Evolutionary conservation across 2,888 invertebrate genomes (phyloP).

Genomic region (Phoenoteleia sp.): DNA sequence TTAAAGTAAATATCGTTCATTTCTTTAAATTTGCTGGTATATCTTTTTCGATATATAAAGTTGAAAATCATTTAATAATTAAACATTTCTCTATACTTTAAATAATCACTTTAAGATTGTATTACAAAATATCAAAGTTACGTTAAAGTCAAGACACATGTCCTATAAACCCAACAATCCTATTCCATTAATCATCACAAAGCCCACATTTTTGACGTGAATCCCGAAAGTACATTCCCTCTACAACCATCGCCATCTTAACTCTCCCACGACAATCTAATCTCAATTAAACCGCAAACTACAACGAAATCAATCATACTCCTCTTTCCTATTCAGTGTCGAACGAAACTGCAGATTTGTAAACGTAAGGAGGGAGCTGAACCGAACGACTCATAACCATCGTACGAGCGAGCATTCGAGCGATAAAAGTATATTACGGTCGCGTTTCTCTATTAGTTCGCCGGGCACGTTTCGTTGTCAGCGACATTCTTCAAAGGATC

Average conservation of each 20-base stretch:
- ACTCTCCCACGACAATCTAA: not conserved
- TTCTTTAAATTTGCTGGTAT: no score
- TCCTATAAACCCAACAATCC: not conserved
- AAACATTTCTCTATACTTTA: no score
- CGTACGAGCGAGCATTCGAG: conserved; percentile 43
- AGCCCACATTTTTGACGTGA: not conserved
- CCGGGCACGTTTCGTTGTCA: conserved; percentile 72
- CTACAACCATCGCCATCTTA: not conserved
- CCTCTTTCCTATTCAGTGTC: not conserved
- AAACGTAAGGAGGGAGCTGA: conserved; percentile 33
- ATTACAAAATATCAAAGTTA: not conserved
- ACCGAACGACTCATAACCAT: conserved; percentile 43
- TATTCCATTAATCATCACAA: not conserved
- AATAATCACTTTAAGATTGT: no score
- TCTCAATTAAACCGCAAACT: not conserved
- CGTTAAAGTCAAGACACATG: not conserved
- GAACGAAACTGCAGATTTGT: conserved; percentile 47
- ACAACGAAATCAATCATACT: not conserved
- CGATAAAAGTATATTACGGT: conserved; percentile 54
- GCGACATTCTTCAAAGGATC: conserved; percentile 72
- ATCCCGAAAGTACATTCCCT: not conserved
- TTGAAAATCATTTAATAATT: no score
- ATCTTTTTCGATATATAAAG: no score
- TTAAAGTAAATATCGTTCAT: no score
- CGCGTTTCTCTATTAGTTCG: conserved; percentile 65